A percentile compares a stretch with the other conserved stretches of the same genome.
Conservation (phyloP, 2,113 vertebrate genomes). For the Crotalus viridis region DNA sequence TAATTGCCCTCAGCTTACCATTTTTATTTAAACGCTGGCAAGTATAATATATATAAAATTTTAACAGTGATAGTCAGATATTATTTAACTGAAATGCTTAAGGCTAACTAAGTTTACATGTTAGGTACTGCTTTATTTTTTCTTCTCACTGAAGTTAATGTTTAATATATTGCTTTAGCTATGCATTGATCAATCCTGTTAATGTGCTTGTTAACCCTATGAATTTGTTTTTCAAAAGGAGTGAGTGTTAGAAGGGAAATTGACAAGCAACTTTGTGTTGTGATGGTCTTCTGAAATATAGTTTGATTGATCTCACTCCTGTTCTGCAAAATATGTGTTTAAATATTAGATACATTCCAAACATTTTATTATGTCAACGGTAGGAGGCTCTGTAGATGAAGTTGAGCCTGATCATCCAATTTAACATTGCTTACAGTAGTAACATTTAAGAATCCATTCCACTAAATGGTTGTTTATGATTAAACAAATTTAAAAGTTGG, state of each 20-base stretch:
- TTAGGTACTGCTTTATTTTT: neutral
- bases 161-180: neutral
- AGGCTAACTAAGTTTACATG: too few relatives aligned
- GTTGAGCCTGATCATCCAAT: neutral
- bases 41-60: neutral
- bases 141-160: neutral
- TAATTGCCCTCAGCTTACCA: neutral
- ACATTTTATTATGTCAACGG: neutral
- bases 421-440: neutral
- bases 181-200: neutral
- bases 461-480: slow-evolving; percentile 65
- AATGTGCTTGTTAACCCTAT: neutral
- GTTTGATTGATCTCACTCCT: neutral
- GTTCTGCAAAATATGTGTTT: neutral
- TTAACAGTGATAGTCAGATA: neutral
- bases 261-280: neutral
- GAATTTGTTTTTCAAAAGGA: neutral
- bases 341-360: neutral
- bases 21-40: neutral
- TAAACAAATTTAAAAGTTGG: neutral
- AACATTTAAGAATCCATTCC: neutral
- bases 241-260: neutral
- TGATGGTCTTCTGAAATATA: neutral
- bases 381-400: neutral
- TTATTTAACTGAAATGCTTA: neutral